Conservation (phyloP, 2,797 vertebrate species). For the Sebastes oblongus region DNA sequence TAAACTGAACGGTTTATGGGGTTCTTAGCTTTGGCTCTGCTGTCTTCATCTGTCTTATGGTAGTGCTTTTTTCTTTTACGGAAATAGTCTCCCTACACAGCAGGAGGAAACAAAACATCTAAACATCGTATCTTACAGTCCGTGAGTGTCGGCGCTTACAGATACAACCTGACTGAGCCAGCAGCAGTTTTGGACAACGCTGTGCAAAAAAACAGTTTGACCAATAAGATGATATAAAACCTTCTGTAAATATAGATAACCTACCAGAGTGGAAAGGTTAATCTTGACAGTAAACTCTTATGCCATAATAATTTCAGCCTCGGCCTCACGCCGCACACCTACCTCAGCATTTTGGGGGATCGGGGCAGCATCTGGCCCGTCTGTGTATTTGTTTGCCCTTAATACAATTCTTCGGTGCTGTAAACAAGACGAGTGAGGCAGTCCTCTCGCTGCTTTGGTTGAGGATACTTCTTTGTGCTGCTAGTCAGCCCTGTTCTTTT, state of each 20-base stretch:
- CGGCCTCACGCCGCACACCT: neutral
- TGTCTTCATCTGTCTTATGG: conserved; percentile 50
- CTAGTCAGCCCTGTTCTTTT: neutral
- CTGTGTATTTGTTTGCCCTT: conserved; percentile 43
- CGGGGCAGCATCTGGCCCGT: conserved; percentile 35
- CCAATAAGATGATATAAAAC: neutral
- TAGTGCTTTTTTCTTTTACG: conserved; percentile 1
- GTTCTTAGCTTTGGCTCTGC: conserved; percentile 51
- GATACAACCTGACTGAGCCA: neutral
- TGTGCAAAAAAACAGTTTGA: neutral
- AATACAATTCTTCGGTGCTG: conserved; percentile 33
- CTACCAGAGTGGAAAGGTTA: neutral
- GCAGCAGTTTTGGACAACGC: neutral
- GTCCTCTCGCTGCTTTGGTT: conserved; percentile 28
- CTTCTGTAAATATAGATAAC: neutral
- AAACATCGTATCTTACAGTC: conserved; percentile 4
- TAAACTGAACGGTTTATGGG: conserved; percentile 58
- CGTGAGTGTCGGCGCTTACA: neutral
- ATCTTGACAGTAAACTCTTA: conserved; percentile 3
- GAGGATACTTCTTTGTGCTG: conserved; percentile 19
- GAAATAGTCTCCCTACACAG: conserved; percentile 11
- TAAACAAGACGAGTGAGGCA: conserved; percentile 44
- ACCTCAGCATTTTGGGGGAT: neutral
- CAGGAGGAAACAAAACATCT: conserved; percentile 35
- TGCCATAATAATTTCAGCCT: conserved; percentile 14